Percentiles rank a stretch among this genome's conserved stretches.
phyloP scores from a whole-genome alignment of 2,888 invertebrate species.

The Rotaria sp. region DNA sequence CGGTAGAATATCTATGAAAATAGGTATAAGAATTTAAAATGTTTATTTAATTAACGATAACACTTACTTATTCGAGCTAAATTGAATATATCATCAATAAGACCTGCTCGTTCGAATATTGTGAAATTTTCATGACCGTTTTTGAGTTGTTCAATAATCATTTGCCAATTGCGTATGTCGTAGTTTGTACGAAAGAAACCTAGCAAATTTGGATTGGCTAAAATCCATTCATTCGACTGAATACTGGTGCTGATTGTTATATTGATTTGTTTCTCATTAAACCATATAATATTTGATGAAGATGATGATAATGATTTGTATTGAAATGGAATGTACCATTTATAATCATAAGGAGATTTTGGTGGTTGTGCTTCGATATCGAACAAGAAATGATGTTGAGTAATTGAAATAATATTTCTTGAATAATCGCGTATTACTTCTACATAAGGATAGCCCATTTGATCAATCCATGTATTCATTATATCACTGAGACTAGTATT shows the following conservation, averaged over 20 bases:
- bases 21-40: too few relatives aligned
- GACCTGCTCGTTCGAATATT: conserved; percentile 18
- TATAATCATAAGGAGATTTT: background rate
- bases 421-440: conserved; percentile 12
- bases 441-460: conserved; percentile 39
- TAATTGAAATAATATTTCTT: background rate
- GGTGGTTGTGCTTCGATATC: conserved; percentile 13
- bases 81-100: conserved; percentile 38
- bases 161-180: conserved; percentile 36
- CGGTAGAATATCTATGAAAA: background rate
- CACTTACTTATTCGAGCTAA: conserved; percentile 41
- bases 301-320: background rate
- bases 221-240: conserved; percentile 26
- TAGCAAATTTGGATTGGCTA: conserved; percentile 29
- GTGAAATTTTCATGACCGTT: conserved; percentile 56
- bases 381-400: conserved; percentile 34
- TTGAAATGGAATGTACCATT: conserved; percentile 36
- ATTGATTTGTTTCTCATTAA: background rate
- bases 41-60: background rate
- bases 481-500: conserved; percentile 79
- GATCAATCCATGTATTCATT: conserved; percentile 38
- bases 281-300: background rate
- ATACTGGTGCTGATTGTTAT: background rate
- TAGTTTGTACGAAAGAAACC: conserved; percentile 39
- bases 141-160: conserved; percentile 29